Base-by-base conservation (phyloP, 2,888 invertebrate genomes). In the Synergus laeviventris region DNA sequence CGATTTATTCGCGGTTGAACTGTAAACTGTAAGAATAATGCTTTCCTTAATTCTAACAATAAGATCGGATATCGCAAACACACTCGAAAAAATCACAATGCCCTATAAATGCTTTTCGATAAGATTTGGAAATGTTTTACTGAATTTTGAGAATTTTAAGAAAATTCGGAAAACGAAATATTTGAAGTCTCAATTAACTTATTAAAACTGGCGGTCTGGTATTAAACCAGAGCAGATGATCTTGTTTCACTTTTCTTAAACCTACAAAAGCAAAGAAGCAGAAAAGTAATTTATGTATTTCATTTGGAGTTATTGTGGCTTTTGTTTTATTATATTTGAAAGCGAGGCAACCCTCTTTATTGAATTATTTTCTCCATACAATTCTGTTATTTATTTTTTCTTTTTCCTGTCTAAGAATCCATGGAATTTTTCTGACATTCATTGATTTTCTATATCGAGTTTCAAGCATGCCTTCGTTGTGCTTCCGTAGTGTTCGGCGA, bases 1-100 rank as follows among this genome's bases (percentile, higher is more conserved):
- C 77, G 76, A 75, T 79, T 80, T 80, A 81, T 78, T 80, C 78
- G 80, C 75, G 76, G 79, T 76, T 77, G 73, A 66, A 42, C 14
- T 18, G 21, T 7, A 42, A 42, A 42, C 12, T 49, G n/a, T 8
- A 9, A n/a, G n/a, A 7, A 49, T 49, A 9, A n/a, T 49, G 49
- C n/a, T 49, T 49, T 18, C 9, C 59, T 14, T 14, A 24, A 59
- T 24, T 21, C 1, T 59, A 12, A n/a, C n/a, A n/a, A n/a, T n/a
- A n/a, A 14, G 21, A 24, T 12, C 5, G 14, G 21, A 59, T 21
- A 59, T 59, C 21, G 11, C 12, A 1, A 11, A 59, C 21, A 59
- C 21, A 24, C 5, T 12, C 1, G 5, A 21, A 11, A 12, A 14
- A 21, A 31, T 31, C 31, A 31, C 31, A 3, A 31, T n/a, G n/a